Conservation (phyloP, 2,797 vertebrate genomes). For the Orientallactaga sibirica region DNA sequence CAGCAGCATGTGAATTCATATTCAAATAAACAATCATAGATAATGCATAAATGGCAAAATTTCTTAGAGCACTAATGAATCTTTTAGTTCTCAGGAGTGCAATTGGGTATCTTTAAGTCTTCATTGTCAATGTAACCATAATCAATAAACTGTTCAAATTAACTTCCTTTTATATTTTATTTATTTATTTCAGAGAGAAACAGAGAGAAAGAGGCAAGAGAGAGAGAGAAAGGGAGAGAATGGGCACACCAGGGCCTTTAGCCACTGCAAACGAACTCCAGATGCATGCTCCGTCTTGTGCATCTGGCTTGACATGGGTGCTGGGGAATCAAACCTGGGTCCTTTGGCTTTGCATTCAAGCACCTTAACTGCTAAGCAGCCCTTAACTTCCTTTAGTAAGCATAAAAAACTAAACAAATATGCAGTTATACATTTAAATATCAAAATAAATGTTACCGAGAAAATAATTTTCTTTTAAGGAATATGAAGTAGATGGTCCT, state of each 20-base stretch:
- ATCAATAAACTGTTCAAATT: slow-evolving; percentile 42
- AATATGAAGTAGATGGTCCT: not conserved
- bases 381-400: not conserved
- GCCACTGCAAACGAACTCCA: no score
- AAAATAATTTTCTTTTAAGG: slow-evolving; percentile 1
- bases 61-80: not conserved
- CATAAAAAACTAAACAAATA: not conserved
- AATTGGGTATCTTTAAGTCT: not conserved
- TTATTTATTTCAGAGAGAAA: no score
- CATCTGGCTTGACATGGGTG: no score
- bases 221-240: no score
- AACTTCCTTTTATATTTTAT: not conserved
- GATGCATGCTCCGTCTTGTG: no score
- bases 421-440: slow-evolving; percentile 18
- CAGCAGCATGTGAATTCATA: not conserved
- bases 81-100: not conserved
- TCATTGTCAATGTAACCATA: slow-evolving; percentile 18
- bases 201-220: no score
- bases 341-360: not conserved
- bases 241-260: no score
- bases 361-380: no score
- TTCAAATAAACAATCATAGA: slow-evolving; percentile 19
- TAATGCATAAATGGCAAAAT: slow-evolving; percentile 19
- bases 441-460: slow-evolving; percentile 10
- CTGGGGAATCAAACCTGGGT: no score